These are phyloP conservation scores for Umimayanthus kanabou DNA, from an alignment of 92 coral and sea anemone species.

Conservation along the genomic window DNA sequence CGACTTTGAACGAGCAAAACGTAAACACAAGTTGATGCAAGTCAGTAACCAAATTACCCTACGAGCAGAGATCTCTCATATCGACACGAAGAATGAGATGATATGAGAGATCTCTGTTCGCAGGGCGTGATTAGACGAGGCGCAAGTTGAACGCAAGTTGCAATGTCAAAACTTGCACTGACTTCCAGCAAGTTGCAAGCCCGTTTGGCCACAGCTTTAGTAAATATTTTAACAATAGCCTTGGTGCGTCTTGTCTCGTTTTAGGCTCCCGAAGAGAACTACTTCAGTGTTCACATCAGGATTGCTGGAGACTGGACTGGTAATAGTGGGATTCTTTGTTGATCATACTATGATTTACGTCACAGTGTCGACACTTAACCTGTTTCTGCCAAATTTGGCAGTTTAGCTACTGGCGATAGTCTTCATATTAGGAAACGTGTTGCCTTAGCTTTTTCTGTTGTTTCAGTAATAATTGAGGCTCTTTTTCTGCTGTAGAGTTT, in stretches of 20 bases:
- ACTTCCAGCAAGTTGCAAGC: too few relatives aligned
- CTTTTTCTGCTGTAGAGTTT: background rate
- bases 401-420: background rate
- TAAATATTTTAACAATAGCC: background rate
- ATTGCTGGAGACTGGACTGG: conserved; percentile 44
- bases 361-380: background rate
- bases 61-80: too few relatives aligned
- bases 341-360: background rate
- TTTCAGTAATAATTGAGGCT: background rate
- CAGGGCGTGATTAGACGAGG: too few relatives aligned
- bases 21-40: too few relatives aligned
- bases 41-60: too few relatives aligned
- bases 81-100: too few relatives aligned
- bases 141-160: too few relatives aligned
- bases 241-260: background rate
- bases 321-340: background rate
- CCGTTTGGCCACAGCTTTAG: too few relatives aligned
- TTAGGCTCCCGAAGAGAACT: conserved; percentile 44
- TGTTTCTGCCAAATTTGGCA: background rate
- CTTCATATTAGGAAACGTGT: background rate
- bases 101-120: too few relatives aligned
- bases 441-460: background rate
- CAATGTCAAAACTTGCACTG: too few relatives aligned
- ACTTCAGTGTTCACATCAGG: conserved; percentile 46
- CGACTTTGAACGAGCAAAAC: too few relatives aligned